These are phyloP conservation scores for Mactromeris polynyma DNA, from an alignment of 2,888 invertebrate genomes.

Conservation along the genomic window DNA sequence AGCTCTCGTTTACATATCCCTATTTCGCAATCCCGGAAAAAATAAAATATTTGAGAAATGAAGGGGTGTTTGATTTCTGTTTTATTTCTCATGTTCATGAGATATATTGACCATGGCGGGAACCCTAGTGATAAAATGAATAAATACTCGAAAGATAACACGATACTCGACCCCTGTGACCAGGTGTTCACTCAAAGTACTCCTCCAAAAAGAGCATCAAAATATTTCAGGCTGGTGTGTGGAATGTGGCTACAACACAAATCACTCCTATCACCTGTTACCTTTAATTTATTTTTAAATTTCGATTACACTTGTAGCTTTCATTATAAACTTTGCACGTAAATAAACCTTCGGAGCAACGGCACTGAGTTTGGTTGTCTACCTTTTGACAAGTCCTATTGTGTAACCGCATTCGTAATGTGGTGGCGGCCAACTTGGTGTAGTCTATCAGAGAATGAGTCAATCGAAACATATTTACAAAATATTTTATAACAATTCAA, in stretches of 20 bases:
- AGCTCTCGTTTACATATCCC: background rate
- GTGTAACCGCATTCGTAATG: slow-evolving; percentile 37
- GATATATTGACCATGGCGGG: slow-evolving; percentile 12
- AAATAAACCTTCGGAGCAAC: slow-evolving; percentile 59
- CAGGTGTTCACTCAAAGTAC: slow-evolving; percentile 28
- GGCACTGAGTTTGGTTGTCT: slow-evolving; percentile 31
- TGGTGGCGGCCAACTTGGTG: slow-evolving; percentile 36
- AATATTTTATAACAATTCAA: slow-evolving; percentile 51
- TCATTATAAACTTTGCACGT: slow-evolving; percentile 54
- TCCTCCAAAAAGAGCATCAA: slow-evolving; percentile 8
- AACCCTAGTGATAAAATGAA: slow-evolving; percentile 32
- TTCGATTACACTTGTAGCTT: slow-evolving; percentile 61
- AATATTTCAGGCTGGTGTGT: slow-evolving; percentile 58
- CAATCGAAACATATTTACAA: slow-evolving; percentile 63
- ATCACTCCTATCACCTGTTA: slow-evolving; percentile 61
- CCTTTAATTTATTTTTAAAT: slow-evolving; percentile 70
- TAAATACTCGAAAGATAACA: slow-evolving; percentile 29
- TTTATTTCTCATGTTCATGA: slow-evolving; percentile 3
- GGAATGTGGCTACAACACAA: slow-evolving; percentile 52
- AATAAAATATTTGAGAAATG: slow-evolving; percentile 8
- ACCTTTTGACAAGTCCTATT: slow-evolving; percentile 53
- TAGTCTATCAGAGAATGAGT: slow-evolving; percentile 54
- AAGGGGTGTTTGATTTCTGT: background rate
- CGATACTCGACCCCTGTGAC: slow-evolving; percentile 36
- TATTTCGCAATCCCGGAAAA: background rate